Conservation (phyloP, 2,888 invertebrate genomes). For the Agrochola lota region DNA sequence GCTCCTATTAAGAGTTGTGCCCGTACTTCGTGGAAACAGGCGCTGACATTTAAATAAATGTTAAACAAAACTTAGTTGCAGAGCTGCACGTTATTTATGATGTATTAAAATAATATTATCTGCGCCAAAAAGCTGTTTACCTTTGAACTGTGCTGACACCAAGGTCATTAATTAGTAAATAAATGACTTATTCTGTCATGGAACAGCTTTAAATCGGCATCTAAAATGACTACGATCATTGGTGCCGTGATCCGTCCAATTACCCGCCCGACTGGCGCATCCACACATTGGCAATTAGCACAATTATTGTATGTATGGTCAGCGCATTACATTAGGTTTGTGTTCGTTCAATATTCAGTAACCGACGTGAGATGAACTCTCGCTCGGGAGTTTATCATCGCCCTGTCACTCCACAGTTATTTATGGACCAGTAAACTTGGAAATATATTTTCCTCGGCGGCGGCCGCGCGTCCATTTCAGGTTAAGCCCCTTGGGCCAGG, state of each 20-base stretch:
- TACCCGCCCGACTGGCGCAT: slow-evolving; percentile 26
- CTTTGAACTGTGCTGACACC: background rate
- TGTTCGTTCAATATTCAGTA: slow-evolving; percentile 86
- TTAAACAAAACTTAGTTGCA: slow-evolving; percentile 32
- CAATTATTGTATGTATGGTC: slow-evolving; percentile 67
- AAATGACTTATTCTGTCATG: slow-evolving; percentile 2
- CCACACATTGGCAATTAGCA: slow-evolving; percentile 60
- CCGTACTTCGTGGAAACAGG: slow-evolving; percentile 18
- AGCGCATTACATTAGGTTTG: slow-evolving; percentile 77
- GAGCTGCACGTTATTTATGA: slow-evolving; percentile 22
- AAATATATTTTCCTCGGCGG: slow-evolving; percentile 89
- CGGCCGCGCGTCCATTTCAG: slow-evolving; percentile 89
- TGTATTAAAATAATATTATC: slow-evolving; percentile 9
- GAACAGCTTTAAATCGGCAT: slow-evolving; percentile 21
- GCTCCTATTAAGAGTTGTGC: slow-evolving; percentile 48
- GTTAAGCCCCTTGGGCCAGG: slow-evolving; percentile 89
- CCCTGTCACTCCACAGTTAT: slow-evolving; percentile 89
- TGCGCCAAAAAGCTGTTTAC: background rate
- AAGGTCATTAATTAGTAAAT: background rate
- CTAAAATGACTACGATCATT: slow-evolving; percentile 45
- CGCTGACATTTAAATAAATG: slow-evolving; percentile 50
- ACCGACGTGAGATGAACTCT: slow-evolving; percentile 87
- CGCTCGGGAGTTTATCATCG: slow-evolving; percentile 88
- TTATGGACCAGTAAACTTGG: slow-evolving; percentile 90
- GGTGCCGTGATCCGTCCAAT: slow-evolving; percentile 51